phyloP scores from a whole-genome alignment of 2,888 invertebrate species.

The Hemithea aestivaria region DNA sequence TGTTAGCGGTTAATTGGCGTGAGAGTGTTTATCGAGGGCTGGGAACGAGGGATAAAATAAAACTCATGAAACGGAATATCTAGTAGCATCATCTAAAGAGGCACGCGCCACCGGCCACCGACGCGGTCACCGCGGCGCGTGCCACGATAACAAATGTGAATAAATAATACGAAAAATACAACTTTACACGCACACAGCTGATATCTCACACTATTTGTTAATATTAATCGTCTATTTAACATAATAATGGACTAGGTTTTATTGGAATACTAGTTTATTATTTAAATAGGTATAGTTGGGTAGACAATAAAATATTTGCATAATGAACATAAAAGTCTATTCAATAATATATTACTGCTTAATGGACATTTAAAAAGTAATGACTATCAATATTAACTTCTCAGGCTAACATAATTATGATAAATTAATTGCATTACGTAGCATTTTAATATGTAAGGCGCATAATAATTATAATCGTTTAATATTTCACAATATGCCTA shows the following conservation, averaged over 20 bases:
- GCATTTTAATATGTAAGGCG: no score
- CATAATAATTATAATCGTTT: no score
- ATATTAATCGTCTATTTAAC: conserved; percentile 39
- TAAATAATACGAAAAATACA: conserved; percentile 45
- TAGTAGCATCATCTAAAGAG: conserved; percentile 39
- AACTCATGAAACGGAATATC: conserved; percentile 26
- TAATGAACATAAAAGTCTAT: no score
- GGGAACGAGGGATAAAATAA: conserved; percentile 26
- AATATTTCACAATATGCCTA: no score
- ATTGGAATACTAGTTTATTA: conserved; percentile 18
- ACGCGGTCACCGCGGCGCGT: conserved; percentile 36
- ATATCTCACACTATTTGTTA: conserved; percentile 45
- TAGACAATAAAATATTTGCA: no score
- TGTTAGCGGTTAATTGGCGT: conserved; percentile 45
- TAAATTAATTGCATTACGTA: no score
- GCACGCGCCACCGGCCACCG: conserved; percentile 35
- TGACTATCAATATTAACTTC: no score
- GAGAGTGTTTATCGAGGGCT: conserved; percentile 36
- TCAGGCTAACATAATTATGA: no score
- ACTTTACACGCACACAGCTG: conserved; percentile 35
- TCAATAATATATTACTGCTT: no score
- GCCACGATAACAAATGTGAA: conserved; percentile 38
- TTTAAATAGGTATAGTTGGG: no score
- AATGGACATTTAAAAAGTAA: no score
- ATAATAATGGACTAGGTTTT: conserved; percentile 24